Base-by-base conservation (phyloP, 1,140 invertebrate genomes). In the Tetramorium parvispinum region DNA sequence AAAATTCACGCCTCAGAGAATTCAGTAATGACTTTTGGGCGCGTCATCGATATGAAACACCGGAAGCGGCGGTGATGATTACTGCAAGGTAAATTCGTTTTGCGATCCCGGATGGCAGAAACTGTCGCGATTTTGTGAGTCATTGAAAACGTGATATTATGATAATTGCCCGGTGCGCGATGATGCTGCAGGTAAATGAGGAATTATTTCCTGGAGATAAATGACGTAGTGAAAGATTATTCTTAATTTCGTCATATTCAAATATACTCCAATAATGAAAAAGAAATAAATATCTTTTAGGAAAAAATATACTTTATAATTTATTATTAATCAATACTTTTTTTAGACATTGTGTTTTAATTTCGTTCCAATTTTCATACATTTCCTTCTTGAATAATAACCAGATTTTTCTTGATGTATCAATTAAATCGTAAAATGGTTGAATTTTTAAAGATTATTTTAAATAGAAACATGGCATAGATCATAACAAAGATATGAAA, bases 101-200 rank as follows among this genome's bases (percentile, higher is more conserved):
- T 49, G n/a, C 13, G 27, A 73, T 49, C 37, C 11, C 2, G 53
- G 3, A 61, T 11, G 43, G 24, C 7, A 76, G 13, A 61, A 83
- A 76, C 24, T 81, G 65, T 81, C 81, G 27, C 40, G 71, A 85
- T 75, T 75, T 85, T 37, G 27, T 76, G 81, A 85, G 40, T 85
- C 81, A 85, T 37, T 61, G 57, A 21, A 83, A 83, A 61, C 46
- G 13, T 37, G 13, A 0, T 37, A 24, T 49, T 76, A 51, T 76
- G 49, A 59, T 63, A 85, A 85, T 85, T 85, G 37, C 21, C 2
- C 2, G 2, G 10, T 46, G 13, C n/a, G 59, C 16, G 55, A 75
- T 81, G 37, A 55, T 40, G 32, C 46, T 16, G 43, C 40, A 70
- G 65, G 11, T n/a, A 18, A 55, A 68, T 5, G n/a, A 70, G 46